These are phyloP conservation scores for Distichodus sexfasciatus DNA, from an alignment of 2,797 vertebrate genomes.

Conservation along the genomic window DNA sequence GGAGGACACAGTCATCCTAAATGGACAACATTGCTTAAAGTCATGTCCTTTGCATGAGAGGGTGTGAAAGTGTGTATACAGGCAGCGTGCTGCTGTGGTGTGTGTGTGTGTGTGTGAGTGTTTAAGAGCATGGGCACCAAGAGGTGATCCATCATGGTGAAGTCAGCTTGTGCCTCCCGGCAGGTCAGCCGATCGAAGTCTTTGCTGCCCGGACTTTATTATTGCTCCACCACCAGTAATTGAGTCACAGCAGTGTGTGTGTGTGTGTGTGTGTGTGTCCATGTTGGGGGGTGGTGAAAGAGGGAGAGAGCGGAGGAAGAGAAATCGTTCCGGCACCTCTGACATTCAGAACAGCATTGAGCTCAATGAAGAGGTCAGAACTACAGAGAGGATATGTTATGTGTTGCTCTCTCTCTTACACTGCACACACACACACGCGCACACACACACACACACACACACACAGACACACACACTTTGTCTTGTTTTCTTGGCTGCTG, in stretches of 20 bases:
- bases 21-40: neutral
- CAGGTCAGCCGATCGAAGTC: slow-evolving; percentile 79
- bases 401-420: slow-evolving; percentile 11
- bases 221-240: slow-evolving; percentile 82
- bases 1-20: too few species aligned
- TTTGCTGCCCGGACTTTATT: slow-evolving; percentile 78
- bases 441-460: neutral
- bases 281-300: slow-evolving; percentile 24
- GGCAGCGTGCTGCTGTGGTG: slow-evolving; percentile 28
- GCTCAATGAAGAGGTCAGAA: slow-evolving; percentile 57
- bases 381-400: slow-evolving; percentile 30
- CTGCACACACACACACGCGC: too few species aligned
- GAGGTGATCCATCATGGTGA: slow-evolving; percentile 78
- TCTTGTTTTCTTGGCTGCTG: slow-evolving; percentile 30
- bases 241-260: slow-evolving; percentile 63
- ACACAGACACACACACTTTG: neutral
- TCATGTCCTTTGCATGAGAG: neutral
- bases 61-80: slow-evolving; percentile 29
- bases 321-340: slow-evolving; percentile 42
- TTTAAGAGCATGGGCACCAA: slow-evolving; percentile 37
- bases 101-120: slow-evolving; percentile 32
- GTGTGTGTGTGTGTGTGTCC: slow-evolving; percentile 37
- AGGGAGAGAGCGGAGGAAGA: slow-evolving; percentile 2
- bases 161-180: slow-evolving; percentile 73
- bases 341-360: slow-evolving; percentile 51